Evolutionary conservation across 2,888 invertebrate genomes (phyloP).

Genomic region (Nysson spinosus): DNA sequence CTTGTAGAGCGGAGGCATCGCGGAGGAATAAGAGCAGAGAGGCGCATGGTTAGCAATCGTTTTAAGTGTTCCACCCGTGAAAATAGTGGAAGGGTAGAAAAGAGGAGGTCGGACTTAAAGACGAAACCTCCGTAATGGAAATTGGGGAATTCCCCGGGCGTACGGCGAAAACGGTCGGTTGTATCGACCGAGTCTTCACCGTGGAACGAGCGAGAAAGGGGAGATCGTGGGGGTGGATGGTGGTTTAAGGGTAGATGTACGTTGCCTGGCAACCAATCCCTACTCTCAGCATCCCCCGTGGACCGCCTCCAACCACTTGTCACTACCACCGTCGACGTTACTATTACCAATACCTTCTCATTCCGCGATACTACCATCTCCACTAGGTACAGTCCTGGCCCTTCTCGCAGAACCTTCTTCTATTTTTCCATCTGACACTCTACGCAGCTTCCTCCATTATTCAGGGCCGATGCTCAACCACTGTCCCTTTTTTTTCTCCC

Average conservation of each 20-base stretch:
- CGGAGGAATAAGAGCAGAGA: slow-evolving; percentile 1
- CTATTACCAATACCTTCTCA: slow-evolving; percentile 36
- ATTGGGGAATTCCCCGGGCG: slow-evolving; percentile 75
- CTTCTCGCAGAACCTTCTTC: slow-evolving; percentile 1
- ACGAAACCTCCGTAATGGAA: slow-evolving; percentile 66
- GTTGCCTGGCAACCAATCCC: slow-evolving; percentile 75
- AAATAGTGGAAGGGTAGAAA: slow-evolving; percentile 1
- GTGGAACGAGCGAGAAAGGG: slow-evolving; percentile 37
- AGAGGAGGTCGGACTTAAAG: slow-evolving; percentile 57
- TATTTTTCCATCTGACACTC: slow-evolving; percentile 32
- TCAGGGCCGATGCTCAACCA: slow-evolving; percentile 70
- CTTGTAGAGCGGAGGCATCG: not conserved
- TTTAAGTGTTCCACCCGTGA: slow-evolving; percentile 41
- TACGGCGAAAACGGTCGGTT: slow-evolving; percentile 64
- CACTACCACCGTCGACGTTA: slow-evolving; percentile 25
- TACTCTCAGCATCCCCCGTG: slow-evolving; percentile 64
- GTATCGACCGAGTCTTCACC: slow-evolving; percentile 69
- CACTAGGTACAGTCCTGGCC: slow-evolving; percentile 4
- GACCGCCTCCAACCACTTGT: slow-evolving; percentile 36
- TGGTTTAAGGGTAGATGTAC: slow-evolving; percentile 75
- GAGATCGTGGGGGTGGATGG: slow-evolving; percentile 39
- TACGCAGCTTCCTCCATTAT: slow-evolving; percentile 67
- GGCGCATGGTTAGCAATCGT: slow-evolving; percentile 38
- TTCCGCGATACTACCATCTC: slow-evolving; percentile 17
- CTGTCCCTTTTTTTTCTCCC: slow-evolving; percentile 60